phyloP scores from a whole-genome alignment of 2,888 invertebrate species.

The Lucinisca nassula region DNA sequence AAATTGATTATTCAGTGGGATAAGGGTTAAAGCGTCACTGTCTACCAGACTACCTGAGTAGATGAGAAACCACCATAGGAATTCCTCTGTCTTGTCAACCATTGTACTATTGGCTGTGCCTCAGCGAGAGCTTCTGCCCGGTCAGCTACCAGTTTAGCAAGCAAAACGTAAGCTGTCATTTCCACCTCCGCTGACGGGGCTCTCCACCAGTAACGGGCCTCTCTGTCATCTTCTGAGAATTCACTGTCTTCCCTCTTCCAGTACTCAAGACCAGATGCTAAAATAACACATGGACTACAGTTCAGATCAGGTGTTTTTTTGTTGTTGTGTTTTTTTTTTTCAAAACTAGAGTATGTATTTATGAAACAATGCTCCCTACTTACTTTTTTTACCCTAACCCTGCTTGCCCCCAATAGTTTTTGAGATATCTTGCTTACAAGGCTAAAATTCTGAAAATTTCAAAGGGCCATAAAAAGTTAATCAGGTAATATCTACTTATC shows the following conservation, averaged over 20 bases:
- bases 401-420: too few relatives aligned
- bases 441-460: too few relatives aligned
- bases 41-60: conserved; percentile 88
- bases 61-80: conserved; percentile 88
- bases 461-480: too few relatives aligned
- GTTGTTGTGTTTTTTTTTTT: neutral
- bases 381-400: too few relatives aligned
- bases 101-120: conserved; percentile 91
- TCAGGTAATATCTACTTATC: too few relatives aligned
- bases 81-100: conserved; percentile 93
- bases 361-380: too few relatives aligned
- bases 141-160: conserved; percentile 90
- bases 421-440: too few relatives aligned
- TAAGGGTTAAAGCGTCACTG: too few relatives aligned
- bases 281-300: conserved; percentile 15
- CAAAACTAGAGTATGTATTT: too few relatives aligned
- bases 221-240: conserved; percentile 63
- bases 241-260: conserved; percentile 91
- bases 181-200: conserved; percentile 94
- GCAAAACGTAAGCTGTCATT: conserved; percentile 95
- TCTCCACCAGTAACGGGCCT: conserved; percentile 83
- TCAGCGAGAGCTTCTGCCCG: conserved; percentile 83
- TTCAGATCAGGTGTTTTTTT: neutral
- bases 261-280: conserved; percentile 91
- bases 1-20: too few relatives aligned